Conservation (phyloP, 1,140 invertebrate genomes). For the Microplitis mediator region DNA sequence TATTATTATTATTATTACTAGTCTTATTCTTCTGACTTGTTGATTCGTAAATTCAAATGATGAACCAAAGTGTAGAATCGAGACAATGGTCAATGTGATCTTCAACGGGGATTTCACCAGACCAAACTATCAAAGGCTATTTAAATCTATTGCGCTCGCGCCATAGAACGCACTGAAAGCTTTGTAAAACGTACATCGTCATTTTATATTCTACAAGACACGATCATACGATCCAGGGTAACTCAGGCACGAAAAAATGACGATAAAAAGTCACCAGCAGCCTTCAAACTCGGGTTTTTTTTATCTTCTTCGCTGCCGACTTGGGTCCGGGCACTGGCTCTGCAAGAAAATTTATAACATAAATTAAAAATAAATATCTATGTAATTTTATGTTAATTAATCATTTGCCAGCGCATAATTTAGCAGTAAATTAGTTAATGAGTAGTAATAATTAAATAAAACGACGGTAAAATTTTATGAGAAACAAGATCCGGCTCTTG, state of each 20-base stretch:
- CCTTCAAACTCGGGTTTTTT: not conserved
- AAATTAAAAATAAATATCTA: no score
- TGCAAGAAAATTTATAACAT: not conserved
- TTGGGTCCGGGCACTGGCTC: not conserved
- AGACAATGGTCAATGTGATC: not conserved
- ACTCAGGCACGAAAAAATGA: not conserved
- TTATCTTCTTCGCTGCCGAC: not conserved
- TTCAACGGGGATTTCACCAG: not conserved
- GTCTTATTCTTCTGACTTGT: not conserved
- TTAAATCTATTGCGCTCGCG: slow-evolving; percentile 10
- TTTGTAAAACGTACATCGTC: not conserved
- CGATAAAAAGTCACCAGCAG: not conserved
- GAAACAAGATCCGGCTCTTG: not conserved
- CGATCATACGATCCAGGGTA: slow-evolving; percentile 2
- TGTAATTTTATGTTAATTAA: not conserved
- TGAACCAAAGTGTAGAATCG: not conserved
- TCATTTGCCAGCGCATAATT: not conserved
- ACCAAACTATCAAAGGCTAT: not conserved
- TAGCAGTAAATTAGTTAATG: not conserved
- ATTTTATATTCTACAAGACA: not conserved
- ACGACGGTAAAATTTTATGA: not conserved
- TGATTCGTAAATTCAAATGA: not conserved
- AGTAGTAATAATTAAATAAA: not conserved
- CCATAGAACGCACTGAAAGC: slow-evolving; percentile 11
- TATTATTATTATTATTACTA: no score